Conservation (phyloP, 2,797 vertebrate genomes). For the Eidolon dupreanum region DNA sequence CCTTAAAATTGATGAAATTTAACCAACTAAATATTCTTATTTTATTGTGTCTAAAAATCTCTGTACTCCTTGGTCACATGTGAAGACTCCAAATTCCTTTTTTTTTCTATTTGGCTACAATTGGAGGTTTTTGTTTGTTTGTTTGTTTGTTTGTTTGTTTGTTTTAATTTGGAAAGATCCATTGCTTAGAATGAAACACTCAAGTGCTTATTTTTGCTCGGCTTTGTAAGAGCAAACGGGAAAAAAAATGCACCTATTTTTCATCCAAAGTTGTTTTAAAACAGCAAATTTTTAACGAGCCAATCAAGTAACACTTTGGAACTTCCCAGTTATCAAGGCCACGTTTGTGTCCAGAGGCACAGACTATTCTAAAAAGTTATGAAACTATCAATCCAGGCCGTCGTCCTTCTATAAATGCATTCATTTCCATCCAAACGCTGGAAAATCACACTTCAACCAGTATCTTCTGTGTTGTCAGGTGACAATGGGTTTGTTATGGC, state of each 20-base stretch:
- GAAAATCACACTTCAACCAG: background rate
- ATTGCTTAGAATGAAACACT: background rate
- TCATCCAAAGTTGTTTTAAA: constrained; percentile 43
- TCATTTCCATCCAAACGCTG: background rate
- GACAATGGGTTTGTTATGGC: background rate
- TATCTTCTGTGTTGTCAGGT: background rate
- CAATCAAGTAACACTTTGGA: background rate
- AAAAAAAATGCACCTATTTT: background rate
- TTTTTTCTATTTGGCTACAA: background rate
- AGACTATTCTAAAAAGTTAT: background rate
- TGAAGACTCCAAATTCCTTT: background rate
- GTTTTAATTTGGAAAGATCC: constrained; percentile 24
- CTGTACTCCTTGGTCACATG: background rate
- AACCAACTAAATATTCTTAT: constrained; percentile 24
- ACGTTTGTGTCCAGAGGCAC: background rate
- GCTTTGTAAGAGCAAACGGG: constrained; percentile 1
- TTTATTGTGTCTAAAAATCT: background rate
- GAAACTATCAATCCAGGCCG: background rate
- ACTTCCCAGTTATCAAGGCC: background rate
- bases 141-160: background rate
- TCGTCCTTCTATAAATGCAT: background rate
- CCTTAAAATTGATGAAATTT: constrained; percentile 39
- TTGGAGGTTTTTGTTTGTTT: background rate
- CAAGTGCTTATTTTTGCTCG: background rate
- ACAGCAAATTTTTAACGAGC: constrained; percentile 28